Conservation (phyloP, 2,888 invertebrate genomes). For the Drosophila mettleri region DNA sequence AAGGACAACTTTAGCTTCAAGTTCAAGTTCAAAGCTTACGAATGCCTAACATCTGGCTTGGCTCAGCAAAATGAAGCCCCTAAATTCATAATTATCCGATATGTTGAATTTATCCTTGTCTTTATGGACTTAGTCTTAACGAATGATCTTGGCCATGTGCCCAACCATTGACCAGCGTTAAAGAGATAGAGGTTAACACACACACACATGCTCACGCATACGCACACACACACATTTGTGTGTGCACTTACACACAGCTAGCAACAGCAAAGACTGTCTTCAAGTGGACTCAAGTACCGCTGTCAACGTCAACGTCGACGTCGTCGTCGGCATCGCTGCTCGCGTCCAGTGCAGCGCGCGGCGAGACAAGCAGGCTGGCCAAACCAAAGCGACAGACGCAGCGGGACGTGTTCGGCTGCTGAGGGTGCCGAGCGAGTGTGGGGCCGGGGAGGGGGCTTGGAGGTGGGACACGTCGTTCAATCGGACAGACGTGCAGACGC, state of each 20-base stretch:
- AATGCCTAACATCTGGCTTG: neutral
- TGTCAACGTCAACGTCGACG: conserved; percentile 29
- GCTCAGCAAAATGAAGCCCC: neutral
- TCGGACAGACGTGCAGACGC: conserved; percentile 26
- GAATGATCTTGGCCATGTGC: conserved; percentile 33
- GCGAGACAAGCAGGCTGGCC: conserved; percentile 69
- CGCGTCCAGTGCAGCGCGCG: conserved; percentile 47
- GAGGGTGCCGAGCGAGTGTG: neutral
- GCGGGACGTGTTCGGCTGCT: conserved; percentile 28
- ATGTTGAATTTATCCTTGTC: too few species aligned
- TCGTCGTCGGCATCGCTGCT: conserved; percentile 17
- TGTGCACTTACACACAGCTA: neutral
- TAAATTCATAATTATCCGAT: too few species aligned
- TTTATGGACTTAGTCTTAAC: neutral
- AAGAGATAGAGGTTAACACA: conserved; percentile 28
- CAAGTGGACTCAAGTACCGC: conserved; percentile 60
- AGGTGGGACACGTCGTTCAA: conserved; percentile 16
- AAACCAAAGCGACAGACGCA: conserved; percentile 44
- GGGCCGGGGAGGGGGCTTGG: neutral
- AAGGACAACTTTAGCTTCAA: neutral
- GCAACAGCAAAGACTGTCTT: conserved; percentile 61
- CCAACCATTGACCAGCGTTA: conserved; percentile 14
- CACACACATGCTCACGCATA: neutral
- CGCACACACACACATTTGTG: neutral
- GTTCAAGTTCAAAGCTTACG: neutral